phyloP scores from a whole-genome alignment of 2,113 vertebrate genomes.

The Chelonoidis abingdonii region DNA sequence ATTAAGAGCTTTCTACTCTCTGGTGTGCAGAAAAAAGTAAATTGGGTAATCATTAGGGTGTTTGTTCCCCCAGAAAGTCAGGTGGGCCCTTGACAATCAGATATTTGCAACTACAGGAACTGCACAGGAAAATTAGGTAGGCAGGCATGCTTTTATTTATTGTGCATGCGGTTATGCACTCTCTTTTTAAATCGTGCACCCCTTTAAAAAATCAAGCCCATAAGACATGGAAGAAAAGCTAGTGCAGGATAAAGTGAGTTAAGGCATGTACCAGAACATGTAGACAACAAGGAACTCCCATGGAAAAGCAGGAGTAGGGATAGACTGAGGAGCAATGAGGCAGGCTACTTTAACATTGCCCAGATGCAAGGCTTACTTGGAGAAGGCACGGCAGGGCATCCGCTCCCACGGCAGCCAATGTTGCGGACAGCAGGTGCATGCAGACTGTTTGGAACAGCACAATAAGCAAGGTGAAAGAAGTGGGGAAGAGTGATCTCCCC shows the following conservation, averaged over 20 bases:
- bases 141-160: accelerated
- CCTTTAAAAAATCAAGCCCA: accelerated
- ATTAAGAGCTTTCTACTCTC: not conserved
- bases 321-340: not conserved
- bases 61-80: not conserved
- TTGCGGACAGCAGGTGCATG: not conserved
- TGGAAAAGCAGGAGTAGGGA: not conserved
- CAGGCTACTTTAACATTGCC: not conserved
- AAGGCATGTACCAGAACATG: accelerated
- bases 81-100: not conserved
- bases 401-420: not conserved
- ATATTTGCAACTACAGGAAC: not conserved
- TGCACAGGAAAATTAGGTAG: accelerated
- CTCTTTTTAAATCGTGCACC: not conserved
- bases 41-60: not conserved
- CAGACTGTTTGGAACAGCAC: not conserved
- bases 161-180: accelerated
- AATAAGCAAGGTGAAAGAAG: not conserved
- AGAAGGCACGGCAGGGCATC: not conserved
- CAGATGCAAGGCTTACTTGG: not conserved
- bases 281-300: not conserved
- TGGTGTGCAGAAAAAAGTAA: not conserved
- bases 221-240: not conserved
- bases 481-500: not conserved
- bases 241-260: accelerated